These are phyloP conservation scores for Urosaurus nigricauda DNA, from an alignment of 2,797 vertebrate species.

Conservation along the genomic window DNA sequence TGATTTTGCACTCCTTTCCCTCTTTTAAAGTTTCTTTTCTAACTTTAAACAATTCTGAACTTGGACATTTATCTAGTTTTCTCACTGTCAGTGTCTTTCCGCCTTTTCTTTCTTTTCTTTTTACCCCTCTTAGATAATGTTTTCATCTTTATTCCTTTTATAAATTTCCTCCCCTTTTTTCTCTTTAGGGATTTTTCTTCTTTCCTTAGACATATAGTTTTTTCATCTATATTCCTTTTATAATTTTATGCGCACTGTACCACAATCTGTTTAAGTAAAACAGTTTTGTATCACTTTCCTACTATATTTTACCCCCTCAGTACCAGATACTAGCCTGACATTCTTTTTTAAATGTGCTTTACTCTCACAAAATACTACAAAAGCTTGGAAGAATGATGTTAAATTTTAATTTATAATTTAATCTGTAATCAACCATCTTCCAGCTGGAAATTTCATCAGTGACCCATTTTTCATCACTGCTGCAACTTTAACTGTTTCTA, in stretches of 20 bases:
- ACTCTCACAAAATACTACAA: not conserved
- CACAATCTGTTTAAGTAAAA: not conserved
- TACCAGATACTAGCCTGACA: not conserved
- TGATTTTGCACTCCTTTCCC: not conserved
- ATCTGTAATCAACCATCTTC: not conserved
- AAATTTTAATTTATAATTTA: not conserved
- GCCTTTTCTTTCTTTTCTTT: not conserved
- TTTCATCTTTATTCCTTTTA: not conserved
- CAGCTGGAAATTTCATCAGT: not conserved
- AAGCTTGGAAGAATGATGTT: not conserved
- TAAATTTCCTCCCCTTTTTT: not conserved
- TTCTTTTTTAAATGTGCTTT: not conserved
- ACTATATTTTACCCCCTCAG: not conserved
- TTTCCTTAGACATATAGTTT: not conserved
- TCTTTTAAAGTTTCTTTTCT: not conserved
- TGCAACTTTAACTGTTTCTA: not conserved
- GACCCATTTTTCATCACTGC: not conserved
- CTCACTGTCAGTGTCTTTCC: not conserved
- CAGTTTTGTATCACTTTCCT: not conserved
- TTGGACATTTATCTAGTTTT: not conserved
- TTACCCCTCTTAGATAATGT: too few species aligned
- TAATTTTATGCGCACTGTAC: not conserved
- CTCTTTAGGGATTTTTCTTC: not conserved
- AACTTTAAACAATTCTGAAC: not conserved
- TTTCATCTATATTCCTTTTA: not conserved